phyloP scores from a whole-genome alignment of 2,797 vertebrate genomes.

The Sebastes itinus region DNA sequence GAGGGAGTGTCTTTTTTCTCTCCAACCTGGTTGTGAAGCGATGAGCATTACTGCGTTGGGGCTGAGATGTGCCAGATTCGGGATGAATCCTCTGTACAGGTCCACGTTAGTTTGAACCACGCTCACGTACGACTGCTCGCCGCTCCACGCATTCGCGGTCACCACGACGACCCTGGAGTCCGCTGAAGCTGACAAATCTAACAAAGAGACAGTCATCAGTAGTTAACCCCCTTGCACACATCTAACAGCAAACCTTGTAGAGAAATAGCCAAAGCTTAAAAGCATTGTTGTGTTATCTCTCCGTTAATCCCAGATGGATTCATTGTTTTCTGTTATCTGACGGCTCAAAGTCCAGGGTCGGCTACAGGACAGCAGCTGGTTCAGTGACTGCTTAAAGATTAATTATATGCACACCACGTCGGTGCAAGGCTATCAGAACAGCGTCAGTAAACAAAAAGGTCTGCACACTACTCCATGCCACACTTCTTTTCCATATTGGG shows the following conservation, averaged over 20 bases:
- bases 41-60: conserved; percentile 87
- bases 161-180: conserved; percentile 91
- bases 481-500: no score
- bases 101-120: conserved; percentile 95
- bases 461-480: no score
- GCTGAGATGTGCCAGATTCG: conserved; percentile 85
- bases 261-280: neutral
- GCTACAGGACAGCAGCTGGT: neutral
- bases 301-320: neutral
- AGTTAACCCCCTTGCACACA: neutral
- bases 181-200: conserved; percentile 89
- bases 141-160: conserved; percentile 90
- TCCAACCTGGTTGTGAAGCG: conserved; percentile 93
- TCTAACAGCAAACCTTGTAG: neutral
- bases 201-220: neutral
- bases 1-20: neutral
- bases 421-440: no score
- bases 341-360: neutral
- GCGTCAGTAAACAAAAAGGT: no score
- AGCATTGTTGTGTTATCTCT: neutral
- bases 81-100: conserved; percentile 88
- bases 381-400: no score
- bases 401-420: no score
- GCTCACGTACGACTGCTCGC: conserved; percentile 88
- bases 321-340: neutral